These are phyloP conservation scores for Dyspetes luteomarginatus DNA, from an alignment of 2,888 invertebrate genomes.

Conservation along the genomic window DNA sequence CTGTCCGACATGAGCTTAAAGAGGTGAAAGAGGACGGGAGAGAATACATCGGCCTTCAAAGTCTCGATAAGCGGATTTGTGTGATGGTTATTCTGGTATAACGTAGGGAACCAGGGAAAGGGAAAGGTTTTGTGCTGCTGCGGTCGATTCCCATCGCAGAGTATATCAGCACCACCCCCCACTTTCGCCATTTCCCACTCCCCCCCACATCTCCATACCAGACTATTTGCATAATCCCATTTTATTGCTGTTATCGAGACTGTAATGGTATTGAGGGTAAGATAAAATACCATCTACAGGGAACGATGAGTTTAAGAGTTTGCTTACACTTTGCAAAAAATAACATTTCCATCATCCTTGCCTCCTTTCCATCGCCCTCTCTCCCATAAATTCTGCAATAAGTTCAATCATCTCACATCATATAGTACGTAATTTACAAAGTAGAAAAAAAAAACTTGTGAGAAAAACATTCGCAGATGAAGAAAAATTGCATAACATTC, in stretches of 20 bases:
- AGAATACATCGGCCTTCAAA: background rate
- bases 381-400: no score
- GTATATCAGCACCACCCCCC: background rate
- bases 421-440: no score
- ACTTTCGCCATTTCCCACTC: no score
- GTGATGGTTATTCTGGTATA: background rate
- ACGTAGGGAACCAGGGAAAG: background rate
- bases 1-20: background rate
- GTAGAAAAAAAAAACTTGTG: no score
- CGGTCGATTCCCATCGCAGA: background rate
- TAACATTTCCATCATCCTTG: background rate
- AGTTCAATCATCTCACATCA: no score
- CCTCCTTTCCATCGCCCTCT: no score
- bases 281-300: background rate
- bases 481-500: no score
- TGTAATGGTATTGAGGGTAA: background rate
- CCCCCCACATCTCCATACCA: background rate
- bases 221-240: slow-evolving; percentile 47
- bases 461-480: background rate
- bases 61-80: slow-evolving; percentile 1
- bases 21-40: background rate
- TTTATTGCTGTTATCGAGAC: slow-evolving; percentile 44
- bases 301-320: background rate
- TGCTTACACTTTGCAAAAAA: background rate
- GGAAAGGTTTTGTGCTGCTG: background rate